Evolutionary conservation across 2,113 vertebrate genomes (phyloP), one percentile per base, ranked within the genome.

Genomic region (Balaeniceps rex): DNA sequence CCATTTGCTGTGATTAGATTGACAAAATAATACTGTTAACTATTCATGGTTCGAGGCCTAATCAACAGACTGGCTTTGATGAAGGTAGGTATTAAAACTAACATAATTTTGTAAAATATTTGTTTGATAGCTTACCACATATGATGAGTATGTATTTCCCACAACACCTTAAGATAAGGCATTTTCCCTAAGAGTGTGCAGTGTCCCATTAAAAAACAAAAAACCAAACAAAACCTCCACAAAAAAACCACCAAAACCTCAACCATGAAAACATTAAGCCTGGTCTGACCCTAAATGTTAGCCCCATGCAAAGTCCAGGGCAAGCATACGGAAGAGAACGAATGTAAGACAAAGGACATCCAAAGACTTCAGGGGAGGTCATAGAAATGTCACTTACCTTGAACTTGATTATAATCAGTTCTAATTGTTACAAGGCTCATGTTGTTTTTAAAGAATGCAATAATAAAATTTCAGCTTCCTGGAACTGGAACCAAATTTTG

Each of bases 331-430:
- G 36, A 87, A 94, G 38, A 68, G 44, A 96, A 85, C 38, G 68
- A 81, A 29, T n/a, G 10, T 47, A 88, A 84, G 61, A 78, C 34
- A 87, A 94, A 83, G 19, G 47, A 81, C 36, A 84, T 51, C 19
- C 33, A 49, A 49, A 85, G 29, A 52, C 40, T 96, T 84, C 58
- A 87, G 28, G 5, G 24, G 29, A 95, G 77, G 91, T 97, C 90
- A 76, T 92, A 83, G 93, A 97, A 97, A 96, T 86, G 80, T 95
- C 29, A 7, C 44, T 38, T 90, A 29, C 78, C 74, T 83, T 88
- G 91, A 86, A 88, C 93, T 90, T 96, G 61, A 93, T 96, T 94
- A 55, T 94, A 93, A 94, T 93, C 29, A 69, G 47, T 89, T 78
- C 80, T 87, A 91, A 90, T 92, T 94, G 17, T 90, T 95, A 78